phyloP scores from a whole-genome alignment of 2,113 vertebrate genomes.

The Cottus gobio region DNA sequence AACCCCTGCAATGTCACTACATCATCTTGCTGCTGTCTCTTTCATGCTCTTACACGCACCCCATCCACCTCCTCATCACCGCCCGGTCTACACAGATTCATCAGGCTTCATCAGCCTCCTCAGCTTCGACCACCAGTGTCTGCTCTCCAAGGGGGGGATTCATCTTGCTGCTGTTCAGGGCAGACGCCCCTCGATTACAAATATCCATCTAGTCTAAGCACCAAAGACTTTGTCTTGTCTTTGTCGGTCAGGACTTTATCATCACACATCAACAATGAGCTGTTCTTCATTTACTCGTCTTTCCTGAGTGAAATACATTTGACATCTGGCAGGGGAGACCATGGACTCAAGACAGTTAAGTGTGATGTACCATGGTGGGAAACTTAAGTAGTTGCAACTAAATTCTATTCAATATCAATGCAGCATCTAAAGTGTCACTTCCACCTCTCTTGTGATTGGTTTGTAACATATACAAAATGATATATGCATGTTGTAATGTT shows the following conservation, averaged over 20 bases:
- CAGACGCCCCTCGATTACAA: neutral
- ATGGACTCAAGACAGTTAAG: neutral
- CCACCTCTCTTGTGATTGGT: neutral
- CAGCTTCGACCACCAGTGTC: neutral
- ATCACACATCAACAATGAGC: neutral
- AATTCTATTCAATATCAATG: neutral
- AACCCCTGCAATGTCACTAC: neutral
- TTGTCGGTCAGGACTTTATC: too few species aligned
- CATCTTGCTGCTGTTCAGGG: neutral
- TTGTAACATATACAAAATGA: neutral
- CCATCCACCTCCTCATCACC: neutral
- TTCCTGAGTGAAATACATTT: constrained; percentile 4
- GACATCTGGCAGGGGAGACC: neutral
- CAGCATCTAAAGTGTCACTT: neutral
- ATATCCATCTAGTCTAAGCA: neutral
- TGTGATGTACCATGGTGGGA: neutral
- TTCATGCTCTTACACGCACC: neutral
- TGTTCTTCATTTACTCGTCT: neutral
- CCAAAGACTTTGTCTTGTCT: neutral
- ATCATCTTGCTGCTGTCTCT: neutral
- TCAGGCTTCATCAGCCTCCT: neutral
- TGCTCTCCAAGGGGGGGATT: neutral
- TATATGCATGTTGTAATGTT: too few species aligned
- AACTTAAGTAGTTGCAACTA: neutral
- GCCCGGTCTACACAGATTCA: neutral